These are phyloP conservation scores for Dendrophyllia cribrosa DNA, from an alignment of 64 coral and sea anemone species.

Conservation along the genomic window DNA sequence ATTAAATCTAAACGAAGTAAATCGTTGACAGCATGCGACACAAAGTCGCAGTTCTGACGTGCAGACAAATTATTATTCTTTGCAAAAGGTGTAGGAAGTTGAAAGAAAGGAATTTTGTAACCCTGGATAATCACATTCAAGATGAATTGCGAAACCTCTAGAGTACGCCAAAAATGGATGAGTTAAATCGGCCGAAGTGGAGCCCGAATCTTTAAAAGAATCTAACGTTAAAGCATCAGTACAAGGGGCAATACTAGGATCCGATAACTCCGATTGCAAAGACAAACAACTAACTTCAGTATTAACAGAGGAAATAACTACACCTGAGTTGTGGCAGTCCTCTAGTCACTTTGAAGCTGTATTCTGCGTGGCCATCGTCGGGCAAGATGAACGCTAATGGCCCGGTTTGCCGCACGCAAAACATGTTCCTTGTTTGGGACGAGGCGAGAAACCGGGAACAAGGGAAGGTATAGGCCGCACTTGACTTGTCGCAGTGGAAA, in stretches of 20 bases:
- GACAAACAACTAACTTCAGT: not conserved
- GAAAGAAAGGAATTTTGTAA: conserved; percentile 32
- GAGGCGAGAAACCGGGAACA: not conserved
- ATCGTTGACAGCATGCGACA: conserved; percentile 26
- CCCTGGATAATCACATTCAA: conserved; percentile 37
- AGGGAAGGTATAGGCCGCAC: not conserved
- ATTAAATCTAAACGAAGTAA: conserved; percentile 6
- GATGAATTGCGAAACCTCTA: conserved; percentile 22
- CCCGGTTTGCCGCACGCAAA: not conserved
- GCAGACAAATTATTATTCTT: conserved; percentile 35
- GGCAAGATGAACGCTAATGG: not conserved
- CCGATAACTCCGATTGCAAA: not conserved
- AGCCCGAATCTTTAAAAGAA: not conserved
- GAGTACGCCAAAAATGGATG: conserved; percentile 45
- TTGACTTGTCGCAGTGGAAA: not conserved
- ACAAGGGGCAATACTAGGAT: not conserved
- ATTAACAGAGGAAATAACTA: not conserved
- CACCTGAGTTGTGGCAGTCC: not conserved
- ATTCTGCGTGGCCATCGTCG: not conserved
- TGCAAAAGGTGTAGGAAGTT: conserved; percentile 41
- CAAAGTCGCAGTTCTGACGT: conserved; percentile 10
- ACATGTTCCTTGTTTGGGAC: not conserved
- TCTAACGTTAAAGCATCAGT: not conserved
- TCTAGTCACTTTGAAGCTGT: not conserved
- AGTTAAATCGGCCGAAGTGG: not conserved